These are phyloP conservation scores for Embiotoca jacksoni DNA, from an alignment of 2,113 vertebrate species.

Conservation along the genomic window DNA sequence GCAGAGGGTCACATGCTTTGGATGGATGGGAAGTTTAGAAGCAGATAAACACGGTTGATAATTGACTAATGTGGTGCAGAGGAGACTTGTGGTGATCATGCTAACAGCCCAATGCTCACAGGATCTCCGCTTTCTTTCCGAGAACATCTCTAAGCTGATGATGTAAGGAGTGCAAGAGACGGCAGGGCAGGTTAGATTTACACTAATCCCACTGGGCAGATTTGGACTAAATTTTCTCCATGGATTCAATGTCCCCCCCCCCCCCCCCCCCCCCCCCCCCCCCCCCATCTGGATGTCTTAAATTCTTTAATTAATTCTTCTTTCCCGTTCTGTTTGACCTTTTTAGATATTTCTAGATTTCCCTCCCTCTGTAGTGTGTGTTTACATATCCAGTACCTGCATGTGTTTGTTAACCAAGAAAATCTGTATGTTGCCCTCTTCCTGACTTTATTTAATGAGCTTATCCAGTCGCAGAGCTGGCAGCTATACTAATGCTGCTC, in stretches of 20 bases:
- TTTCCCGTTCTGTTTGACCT: constrained; percentile 4
- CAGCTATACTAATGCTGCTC: constrained; percentile 44
- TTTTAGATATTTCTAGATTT: constrained; percentile 28
- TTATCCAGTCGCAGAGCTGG: constrained; percentile 48
- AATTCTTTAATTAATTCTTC: constrained; percentile 20
- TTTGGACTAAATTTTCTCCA: constrained; percentile 52
- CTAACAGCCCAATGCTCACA: constrained; percentile 61
- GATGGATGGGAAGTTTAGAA: constrained; percentile 42
- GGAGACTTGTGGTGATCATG: constrained; percentile 71
- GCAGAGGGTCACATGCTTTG: background rate
- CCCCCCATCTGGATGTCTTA: constrained; percentile 11
- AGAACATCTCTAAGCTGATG: constrained; percentile 48
- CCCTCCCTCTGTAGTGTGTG: background rate
- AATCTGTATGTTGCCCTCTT: constrained; percentile 41
- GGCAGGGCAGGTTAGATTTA: constrained; percentile 63
- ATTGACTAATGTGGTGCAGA: constrained; percentile 74
- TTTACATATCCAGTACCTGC: constrained; percentile 27
- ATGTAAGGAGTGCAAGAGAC: constrained; percentile 59
- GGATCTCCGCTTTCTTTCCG: constrained; percentile 56
- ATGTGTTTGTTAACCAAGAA: constrained; percentile 25
- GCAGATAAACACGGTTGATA: constrained; percentile 58
- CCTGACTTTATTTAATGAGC: constrained; percentile 57
- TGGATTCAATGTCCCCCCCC: constrained; percentile 14
- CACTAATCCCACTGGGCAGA: constrained; percentile 68
- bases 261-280: background rate